Evolutionary conservation across 2,113 vertebrate species (phyloP).

Genomic region (Saguinus imperator): DNA sequence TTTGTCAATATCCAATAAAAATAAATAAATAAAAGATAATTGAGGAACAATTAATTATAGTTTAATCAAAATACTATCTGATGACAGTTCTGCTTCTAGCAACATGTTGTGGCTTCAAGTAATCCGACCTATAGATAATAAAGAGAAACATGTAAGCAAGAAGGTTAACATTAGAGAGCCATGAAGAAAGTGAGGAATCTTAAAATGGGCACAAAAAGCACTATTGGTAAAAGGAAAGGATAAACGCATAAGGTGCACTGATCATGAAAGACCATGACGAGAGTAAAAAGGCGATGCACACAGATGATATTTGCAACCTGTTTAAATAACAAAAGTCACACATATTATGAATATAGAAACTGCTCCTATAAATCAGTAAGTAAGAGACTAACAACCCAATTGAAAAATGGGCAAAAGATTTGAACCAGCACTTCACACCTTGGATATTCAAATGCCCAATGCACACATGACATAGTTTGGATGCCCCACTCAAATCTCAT

Average conservation of each 20-base stretch:
- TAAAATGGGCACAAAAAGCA: not conserved
- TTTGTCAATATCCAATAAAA: not conserved
- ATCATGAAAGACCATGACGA: accelerated
- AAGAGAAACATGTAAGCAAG: not conserved
- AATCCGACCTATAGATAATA: not conserved
- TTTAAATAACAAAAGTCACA: not conserved
- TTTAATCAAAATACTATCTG: not conserved
- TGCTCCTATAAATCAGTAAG: not conserved
- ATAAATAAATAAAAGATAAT: not conserved
- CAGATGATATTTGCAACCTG: not conserved
- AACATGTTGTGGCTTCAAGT: not conserved
- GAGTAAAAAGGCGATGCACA: too few species aligned
- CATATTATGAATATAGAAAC: not conserved
- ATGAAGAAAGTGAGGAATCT: not conserved
- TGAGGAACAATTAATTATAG: not conserved
- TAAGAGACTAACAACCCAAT: not conserved
- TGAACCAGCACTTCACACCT: not conserved
- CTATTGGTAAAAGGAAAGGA: not conserved
- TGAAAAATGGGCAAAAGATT: not conserved
- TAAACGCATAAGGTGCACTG: not conserved
- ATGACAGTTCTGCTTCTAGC: not conserved
- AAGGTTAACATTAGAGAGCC: not conserved
- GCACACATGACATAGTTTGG: too few species aligned
- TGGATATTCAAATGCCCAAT: not conserved
- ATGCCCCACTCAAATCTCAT: too few species aligned